Base-by-base conservation (phyloP, 2,888 invertebrate species). In the Apantesis nais region DNA sequence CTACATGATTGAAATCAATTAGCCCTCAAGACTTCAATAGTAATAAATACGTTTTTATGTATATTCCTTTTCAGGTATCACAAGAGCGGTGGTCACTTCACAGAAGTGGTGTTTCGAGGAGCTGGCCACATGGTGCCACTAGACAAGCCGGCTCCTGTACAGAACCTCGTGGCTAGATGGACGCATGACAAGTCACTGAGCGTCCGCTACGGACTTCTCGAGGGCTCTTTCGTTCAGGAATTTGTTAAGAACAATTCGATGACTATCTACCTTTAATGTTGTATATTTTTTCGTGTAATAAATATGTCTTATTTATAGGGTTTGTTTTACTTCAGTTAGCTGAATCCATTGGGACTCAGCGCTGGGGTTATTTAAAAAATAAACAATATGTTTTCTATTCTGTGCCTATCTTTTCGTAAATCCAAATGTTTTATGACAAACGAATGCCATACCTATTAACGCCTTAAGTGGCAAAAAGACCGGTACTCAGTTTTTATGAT, bases 81-180 rank as follows among this genome's bases (percentile, higher is more conserved):
- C 63, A 96, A 95, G 81, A 91, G 89, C 19, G 95, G 95, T 0
- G 95, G 95, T 1, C 92, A 92, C 25, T 88, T 97, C 22, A 95
- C 95, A 0, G 96, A 96, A 83, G 94, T 95, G 19, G 86, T 96
- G 64, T 87, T 97, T 11, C 91, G 96, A 12, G 95, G 96, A 67
- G 96, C 97, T 0, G 97, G 97, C 0, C 97, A 97, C 87, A 96
- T 97, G 95, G 96, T 95, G 2, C 96, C 97, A 0, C 74, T 93
- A 31, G 96, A 97, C 88, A 92, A 95, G 74, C 96, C 96, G 0
- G 93, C 89, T 44, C 93, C 95, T 63, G 90, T 93, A 0, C 93
- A 94, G 67, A 92, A 93, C 70, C 86, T 97, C 76, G 93, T 97
- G 62, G 87, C 94, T n/a, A 92, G 93, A 71, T 97, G 96, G 92